Conservation (phyloP, 64 coral and sea anemone species). For the Montipora efflorescens region DNA sequence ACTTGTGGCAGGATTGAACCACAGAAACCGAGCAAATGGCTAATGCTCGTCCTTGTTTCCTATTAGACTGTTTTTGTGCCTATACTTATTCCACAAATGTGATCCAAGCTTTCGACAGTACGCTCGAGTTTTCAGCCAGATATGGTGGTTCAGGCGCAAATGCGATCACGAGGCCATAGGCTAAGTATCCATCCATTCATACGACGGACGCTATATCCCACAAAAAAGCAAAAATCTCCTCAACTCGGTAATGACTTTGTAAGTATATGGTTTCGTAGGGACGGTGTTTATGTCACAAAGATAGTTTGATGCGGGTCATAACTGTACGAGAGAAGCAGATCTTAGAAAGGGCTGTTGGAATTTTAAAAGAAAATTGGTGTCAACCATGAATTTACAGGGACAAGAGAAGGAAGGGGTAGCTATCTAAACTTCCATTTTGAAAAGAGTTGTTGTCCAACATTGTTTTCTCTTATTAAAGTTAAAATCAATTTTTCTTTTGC, state of each 20-base stretch:
- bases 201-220: neutral
- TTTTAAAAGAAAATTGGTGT: neutral
- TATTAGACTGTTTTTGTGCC: no score
- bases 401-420: no score
- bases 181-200: neutral
- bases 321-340: neutral
- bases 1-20: no score
- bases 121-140: no score
- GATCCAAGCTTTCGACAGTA: no score
- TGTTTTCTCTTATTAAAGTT: neutral
- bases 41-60: no score
- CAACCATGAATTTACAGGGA: neutral
- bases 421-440: neutral
- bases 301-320: neutral
- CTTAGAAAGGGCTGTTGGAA: neutral
- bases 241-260: neutral
- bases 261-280: neutral
- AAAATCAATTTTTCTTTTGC: neutral
- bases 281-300: neutral
- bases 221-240: neutral
- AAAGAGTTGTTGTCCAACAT: neutral
- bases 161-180: no score
- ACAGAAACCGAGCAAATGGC: no score
- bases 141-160: no score
- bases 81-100: no score